Conservation (phyloP, 1,140 invertebrate species). For the Drosophila pectinifera region DNA sequence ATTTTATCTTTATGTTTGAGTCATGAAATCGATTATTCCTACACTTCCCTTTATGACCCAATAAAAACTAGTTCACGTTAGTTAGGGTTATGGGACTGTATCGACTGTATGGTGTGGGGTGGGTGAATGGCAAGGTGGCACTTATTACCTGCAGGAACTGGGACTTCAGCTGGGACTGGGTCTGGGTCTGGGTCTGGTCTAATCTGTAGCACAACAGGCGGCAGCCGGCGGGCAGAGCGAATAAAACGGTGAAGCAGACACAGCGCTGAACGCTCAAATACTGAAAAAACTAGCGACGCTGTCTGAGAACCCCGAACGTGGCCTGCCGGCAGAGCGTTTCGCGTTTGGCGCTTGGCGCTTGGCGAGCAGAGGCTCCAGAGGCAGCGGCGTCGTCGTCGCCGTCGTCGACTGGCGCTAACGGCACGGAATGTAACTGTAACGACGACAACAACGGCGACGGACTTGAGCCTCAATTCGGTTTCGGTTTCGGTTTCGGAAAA, state of each 20-base stretch:
- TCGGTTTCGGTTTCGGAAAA: slow-evolving; percentile 14
- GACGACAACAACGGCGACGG: slow-evolving; percentile 3
- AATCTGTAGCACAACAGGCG: slow-evolving; percentile 6
- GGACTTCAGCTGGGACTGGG: too few relatives aligned
- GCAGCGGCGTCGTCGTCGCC: slow-evolving; percentile 6
- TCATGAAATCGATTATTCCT: slow-evolving; percentile 5
- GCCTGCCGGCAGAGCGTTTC: slow-evolving; percentile 26
- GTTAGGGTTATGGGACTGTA: neutral
- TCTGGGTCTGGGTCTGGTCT: neutral
- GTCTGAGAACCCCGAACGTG: slow-evolving; percentile 35
- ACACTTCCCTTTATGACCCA: slow-evolving; percentile 1
- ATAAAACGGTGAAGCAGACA: slow-evolving; percentile 45
- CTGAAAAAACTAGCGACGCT: slow-evolving; percentile 55
- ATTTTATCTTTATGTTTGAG: slow-evolving; percentile 5
- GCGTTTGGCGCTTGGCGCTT: neutral
- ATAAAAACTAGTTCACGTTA: slow-evolving; percentile 10
- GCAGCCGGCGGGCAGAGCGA: slow-evolving; percentile 18
- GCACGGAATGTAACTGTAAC: slow-evolving; percentile 56
- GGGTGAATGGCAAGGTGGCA: neutral
- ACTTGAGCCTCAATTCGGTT: slow-evolving; percentile 25
- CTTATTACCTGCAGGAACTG: slow-evolving; percentile 24
- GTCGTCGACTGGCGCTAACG: slow-evolving; percentile 20
- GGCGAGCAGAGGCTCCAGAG: slow-evolving; percentile 6
- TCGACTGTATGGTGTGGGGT: neutral
- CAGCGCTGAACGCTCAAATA: slow-evolving; percentile 66